Conservation (phyloP, 1,140 invertebrate genomes). For the Matsumurasca onukii region DNA sequence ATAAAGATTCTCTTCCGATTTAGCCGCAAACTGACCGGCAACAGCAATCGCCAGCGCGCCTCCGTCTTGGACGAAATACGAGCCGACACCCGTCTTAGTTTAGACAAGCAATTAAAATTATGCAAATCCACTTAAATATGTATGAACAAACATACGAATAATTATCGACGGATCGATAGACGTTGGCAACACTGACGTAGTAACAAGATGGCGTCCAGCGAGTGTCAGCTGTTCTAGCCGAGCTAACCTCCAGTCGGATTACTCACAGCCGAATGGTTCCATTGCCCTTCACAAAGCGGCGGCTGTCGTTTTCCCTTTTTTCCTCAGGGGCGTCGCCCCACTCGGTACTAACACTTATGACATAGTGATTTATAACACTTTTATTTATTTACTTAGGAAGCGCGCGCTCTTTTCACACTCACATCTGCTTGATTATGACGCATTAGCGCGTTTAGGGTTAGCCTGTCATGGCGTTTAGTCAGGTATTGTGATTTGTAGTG, state of each 20-base stretch:
- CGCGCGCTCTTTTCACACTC: conserved; percentile 22
- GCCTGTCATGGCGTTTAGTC: neutral
- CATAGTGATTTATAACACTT: conserved; percentile 27
- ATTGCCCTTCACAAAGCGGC: conserved; percentile 19
- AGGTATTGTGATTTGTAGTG: neutral
- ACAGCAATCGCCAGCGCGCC: too few species aligned
- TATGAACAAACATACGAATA: conserved; percentile 25
- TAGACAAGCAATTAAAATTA: conserved; percentile 26
- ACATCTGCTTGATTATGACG: conserved; percentile 19
- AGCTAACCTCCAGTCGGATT: conserved; percentile 25
- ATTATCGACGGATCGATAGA: conserved; percentile 13
- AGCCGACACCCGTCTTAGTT: conserved; percentile 22
- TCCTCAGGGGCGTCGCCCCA: conserved; percentile 13
- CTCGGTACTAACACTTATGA: conserved; percentile 15
- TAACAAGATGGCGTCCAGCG: conserved; percentile 10
- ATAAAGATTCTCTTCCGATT: too few species aligned
- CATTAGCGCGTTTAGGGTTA: conserved; percentile 26
- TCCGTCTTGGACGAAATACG: conserved; percentile 1
- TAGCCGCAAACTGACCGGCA: too few species aligned
- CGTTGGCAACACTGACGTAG: conserved; percentile 26
- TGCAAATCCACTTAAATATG: conserved; percentile 24
- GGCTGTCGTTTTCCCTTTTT: conserved; percentile 7
- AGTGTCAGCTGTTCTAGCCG: conserved; percentile 22
- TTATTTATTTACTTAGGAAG: conserved; percentile 21
- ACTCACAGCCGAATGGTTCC: conserved; percentile 24